These are phyloP conservation scores for Prosapia bicincta DNA, from an alignment of 2,888 invertebrate genomes.

Conservation along the genomic window DNA sequence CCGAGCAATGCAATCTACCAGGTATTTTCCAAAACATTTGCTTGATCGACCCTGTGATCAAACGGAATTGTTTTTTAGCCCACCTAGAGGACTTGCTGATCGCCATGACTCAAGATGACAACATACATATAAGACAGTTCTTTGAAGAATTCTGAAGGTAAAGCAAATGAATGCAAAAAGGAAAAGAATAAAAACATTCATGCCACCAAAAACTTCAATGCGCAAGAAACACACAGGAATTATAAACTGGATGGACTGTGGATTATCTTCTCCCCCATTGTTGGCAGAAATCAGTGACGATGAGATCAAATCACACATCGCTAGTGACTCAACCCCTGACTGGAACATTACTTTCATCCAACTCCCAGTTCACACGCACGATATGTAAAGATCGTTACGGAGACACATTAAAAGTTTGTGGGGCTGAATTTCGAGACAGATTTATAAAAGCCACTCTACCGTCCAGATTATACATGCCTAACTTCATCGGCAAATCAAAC, in stretches of 20 bases:
- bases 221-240: slow-evolving; percentile 5
- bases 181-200: too few species aligned
- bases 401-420: slow-evolving; percentile 26
- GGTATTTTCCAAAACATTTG: slow-evolving; percentile 1
- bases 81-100: slow-evolving; percentile 3
- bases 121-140: not conserved
- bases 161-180: slow-evolving; percentile 7
- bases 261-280: too few species aligned
- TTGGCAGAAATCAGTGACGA: too few species aligned
- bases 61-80: slow-evolving; percentile 10
- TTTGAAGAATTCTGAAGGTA: not conserved
- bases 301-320: too few species aligned
- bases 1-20: slow-evolving; percentile 11
- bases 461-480: slow-evolving; percentile 27
- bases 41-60: slow-evolving; percentile 8
- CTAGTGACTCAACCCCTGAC: slow-evolving; percentile 8
- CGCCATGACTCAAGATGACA: slow-evolving; percentile 7
- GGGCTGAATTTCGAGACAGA: slow-evolving; percentile 20
- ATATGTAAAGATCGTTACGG: slow-evolving; percentile 26
- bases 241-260: not conserved
- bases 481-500: slow-evolving; percentile 20
- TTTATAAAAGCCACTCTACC: slow-evolving; percentile 26
- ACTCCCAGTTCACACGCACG: slow-evolving; percentile 4
- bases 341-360: not conserved
- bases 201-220: not conserved